phyloP scores from a whole-genome alignment of 2,888 invertebrate genomes.

The Odontothrips loti region DNA sequence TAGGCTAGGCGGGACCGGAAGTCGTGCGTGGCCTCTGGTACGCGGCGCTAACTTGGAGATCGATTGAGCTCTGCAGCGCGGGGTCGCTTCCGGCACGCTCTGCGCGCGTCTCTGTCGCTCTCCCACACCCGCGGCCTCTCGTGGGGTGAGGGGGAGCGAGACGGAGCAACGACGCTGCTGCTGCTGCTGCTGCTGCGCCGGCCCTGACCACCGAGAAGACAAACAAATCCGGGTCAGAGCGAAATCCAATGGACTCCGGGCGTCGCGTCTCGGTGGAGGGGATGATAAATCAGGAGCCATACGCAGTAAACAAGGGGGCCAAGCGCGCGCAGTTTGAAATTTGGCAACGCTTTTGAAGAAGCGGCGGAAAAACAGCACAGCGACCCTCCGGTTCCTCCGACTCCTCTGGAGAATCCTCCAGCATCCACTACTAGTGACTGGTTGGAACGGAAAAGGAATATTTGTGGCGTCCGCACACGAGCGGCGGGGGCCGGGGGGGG shows the following conservation, averaged over 20 bases:
- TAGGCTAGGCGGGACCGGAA: too few species aligned
- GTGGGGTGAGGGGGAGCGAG: neutral
- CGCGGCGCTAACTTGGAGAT: too few species aligned
- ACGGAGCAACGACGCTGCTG: neutral
- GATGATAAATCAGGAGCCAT: neutral
- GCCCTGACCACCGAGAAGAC: neutral
- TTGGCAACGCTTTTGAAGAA: neutral
- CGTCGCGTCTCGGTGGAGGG: neutral
- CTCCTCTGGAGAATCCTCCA: neutral
- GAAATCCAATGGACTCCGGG: neutral
- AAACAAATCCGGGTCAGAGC: neutral
- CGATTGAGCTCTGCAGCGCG: too few species aligned
- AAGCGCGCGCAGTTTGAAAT: neutral
- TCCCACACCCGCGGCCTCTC: neutral
- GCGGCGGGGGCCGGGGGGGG: neutral
- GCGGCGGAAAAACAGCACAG: neutral
- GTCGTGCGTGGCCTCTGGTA: too few species aligned
- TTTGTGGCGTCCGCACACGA: constrained; percentile 2
- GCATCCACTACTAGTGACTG: too few species aligned
- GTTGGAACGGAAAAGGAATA: neutral
- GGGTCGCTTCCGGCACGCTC: too few species aligned
- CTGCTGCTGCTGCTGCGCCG: too few species aligned
- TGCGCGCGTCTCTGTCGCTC: neutral
- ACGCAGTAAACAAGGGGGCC: neutral
- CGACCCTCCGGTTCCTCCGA: neutral